Base-by-base conservation (phyloP, 2,113 vertebrate species). In the Protobothrops flavoviridis region DNA sequence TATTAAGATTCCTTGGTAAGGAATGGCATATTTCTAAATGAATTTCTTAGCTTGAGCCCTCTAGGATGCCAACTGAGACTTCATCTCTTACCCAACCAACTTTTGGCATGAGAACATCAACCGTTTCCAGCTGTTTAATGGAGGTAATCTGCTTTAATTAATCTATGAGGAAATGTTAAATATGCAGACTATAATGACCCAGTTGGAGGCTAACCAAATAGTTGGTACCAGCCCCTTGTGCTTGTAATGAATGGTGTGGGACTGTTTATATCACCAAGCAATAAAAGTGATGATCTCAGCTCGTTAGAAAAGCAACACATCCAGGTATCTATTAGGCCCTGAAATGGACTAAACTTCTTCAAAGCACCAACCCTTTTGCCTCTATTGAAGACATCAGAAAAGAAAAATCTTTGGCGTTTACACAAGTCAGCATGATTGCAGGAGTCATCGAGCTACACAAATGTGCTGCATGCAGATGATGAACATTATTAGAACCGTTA, bases 51-150 rank as follows among this genome's bases (percentile, higher is more conserved):
- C 26, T 64, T 89, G 17, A 24, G 26, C 55, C 45, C 61, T 85
- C 85, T 20, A 53, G 21, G 33, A 26, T 89, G 55, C 17, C 48
- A 74, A 26, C 56, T 52, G 94, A 93, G 0, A 89, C 88, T 29
- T 53, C 4, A 0, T 85, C 81, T 45, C 93, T 55, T 94, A 93
- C 87, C 88, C 50, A 93, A 92, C 0, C 5, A 90, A 90, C n/a
- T 93, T 96, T 95, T 95, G 93, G 94, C 95, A 85, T 90, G 94
- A 95, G 57, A 81, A 24, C 20, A 7, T 88, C 92, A 92, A 91
- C 92, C 50, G 5, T 91, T 5, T 24, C 48, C 48, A 93, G 85
- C 95, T 90, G n/a, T 91, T 86, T 94, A 92, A 90, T 87, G 53
- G 94, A 94, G 57, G 15, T 20, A 89, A 87, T 92, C 87, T 93